These are phyloP conservation scores for Ceyx melanurus DNA, from an alignment of 2,113 vertebrate genomes.

Conservation along the genomic window DNA sequence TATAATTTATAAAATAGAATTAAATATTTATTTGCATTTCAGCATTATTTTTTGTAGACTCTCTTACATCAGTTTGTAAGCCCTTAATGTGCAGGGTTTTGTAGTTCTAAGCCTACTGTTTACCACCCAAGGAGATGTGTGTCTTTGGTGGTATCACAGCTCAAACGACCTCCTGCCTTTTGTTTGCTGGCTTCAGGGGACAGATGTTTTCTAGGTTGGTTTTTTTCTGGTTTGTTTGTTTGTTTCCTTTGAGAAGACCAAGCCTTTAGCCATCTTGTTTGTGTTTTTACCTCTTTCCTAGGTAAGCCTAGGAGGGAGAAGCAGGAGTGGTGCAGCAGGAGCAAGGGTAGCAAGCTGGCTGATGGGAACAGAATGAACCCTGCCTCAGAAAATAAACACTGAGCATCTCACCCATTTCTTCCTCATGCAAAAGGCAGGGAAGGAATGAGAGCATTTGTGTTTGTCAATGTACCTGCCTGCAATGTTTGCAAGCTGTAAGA, in stretches of 20 bases:
- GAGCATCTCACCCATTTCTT: not conserved
- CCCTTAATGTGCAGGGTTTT: not conserved
- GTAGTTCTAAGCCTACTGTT: not conserved
- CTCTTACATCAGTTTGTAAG: not conserved
- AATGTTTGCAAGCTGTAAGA: not conserved
- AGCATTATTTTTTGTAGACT: not conserved
- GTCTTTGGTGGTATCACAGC: not conserved
- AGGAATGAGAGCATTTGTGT: not conserved
- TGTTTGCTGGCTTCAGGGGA: not conserved
- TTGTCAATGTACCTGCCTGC: not conserved
- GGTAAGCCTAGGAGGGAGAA: not conserved
- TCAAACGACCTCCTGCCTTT: not conserved
- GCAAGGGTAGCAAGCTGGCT: not conserved
- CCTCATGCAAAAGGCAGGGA: not conserved
- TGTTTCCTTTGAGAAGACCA: not conserved
- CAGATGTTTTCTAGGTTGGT: not conserved
- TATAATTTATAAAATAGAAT: not conserved
- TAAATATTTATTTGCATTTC: not conserved
- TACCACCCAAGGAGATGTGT: not conserved
- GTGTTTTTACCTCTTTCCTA: not conserved
- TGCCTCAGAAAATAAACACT: not conserved
- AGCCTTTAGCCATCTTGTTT: not conserved
- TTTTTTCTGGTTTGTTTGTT: not conserved
- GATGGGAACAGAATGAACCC: not conserved
- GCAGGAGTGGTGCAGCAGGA: not conserved